A percentile compares a stretch with the other conserved stretches of the same genome.
Evolutionary conservation across 2,797 vertebrate species (phyloP).

Genomic region (Oreonectes daqikongensis): DNA sequence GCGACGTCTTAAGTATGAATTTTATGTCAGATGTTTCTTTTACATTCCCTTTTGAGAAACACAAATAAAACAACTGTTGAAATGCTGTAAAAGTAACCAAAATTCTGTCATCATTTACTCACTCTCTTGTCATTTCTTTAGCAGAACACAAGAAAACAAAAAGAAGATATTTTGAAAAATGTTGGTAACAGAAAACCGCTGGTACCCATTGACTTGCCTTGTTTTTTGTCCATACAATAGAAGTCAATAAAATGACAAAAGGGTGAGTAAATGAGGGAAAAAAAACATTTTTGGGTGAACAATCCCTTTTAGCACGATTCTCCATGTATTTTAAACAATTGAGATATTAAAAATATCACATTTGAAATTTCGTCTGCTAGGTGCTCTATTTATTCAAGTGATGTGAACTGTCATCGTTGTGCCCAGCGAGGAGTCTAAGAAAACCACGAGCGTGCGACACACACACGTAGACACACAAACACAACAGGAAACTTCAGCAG

Average conservation of each 20-base stretch:
- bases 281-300: too few relatives aligned
- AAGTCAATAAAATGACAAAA: too few relatives aligned
- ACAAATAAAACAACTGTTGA: not conserved
- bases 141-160: too few relatives aligned
- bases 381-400: constrained; percentile 43
- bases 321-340: not conserved
- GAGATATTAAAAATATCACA: not conserved
- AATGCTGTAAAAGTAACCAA: not conserved
- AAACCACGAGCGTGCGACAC: constrained; percentile 40
- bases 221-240: too few relatives aligned
- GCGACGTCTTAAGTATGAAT: not conserved
- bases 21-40: not conserved
- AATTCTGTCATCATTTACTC: too few relatives aligned
- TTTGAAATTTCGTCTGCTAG: not conserved
- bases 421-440: constrained; percentile 50
- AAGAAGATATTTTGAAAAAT: too few relatives aligned
- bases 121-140: too few relatives aligned
- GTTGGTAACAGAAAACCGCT: too few relatives aligned
- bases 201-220: too few relatives aligned
- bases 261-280: too few relatives aligned
- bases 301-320: too few relatives aligned
- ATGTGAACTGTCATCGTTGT: constrained; percentile 37
- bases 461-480: constrained; percentile 31
- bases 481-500: constrained; percentile 39
- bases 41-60: not conserved